A percentile compares a stretch with the other conserved stretches of the same genome.
Evolutionary conservation across 1,140 invertebrate genomes (phyloP).

Genomic region (Holotrichia oblita): DNA sequence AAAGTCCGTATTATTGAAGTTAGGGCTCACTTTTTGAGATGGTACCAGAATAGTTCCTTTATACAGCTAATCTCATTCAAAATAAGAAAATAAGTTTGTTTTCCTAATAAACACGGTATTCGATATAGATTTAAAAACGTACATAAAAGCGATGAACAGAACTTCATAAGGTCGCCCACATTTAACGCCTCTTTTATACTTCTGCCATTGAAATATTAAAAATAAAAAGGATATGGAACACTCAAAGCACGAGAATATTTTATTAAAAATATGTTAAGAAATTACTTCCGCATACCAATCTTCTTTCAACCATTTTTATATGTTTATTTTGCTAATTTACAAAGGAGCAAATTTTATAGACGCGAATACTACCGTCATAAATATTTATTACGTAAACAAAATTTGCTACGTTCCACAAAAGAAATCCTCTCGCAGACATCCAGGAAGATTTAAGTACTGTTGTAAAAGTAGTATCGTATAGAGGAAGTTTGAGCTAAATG

Average conservation of each 20-base stretch:
- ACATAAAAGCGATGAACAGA: too few relatives aligned
- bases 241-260: background rate
- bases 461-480: background rate
- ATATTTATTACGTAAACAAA: background rate
- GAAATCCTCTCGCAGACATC: background rate
- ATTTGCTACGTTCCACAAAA: background rate
- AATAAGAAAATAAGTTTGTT: too few relatives aligned
- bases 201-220: background rate
- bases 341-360: background rate
- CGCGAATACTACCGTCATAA: background rate
- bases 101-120: too few relatives aligned
- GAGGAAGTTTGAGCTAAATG: background rate
- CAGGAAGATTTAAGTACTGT: constrained; percentile 5
- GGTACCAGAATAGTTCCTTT: too few relatives aligned
- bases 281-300: background rate
- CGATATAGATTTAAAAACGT: too few relatives aligned
- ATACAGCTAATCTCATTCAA: too few relatives aligned
- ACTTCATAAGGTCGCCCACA: too few relatives aligned
- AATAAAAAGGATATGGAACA: background rate
- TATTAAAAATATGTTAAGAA: background rate
- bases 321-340: background rate
- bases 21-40: too few relatives aligned
- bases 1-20: too few relatives aligned
- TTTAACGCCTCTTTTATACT: background rate
- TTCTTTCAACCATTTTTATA: background rate